Percentiles rank a stretch among this genome's conserved stretches.
These are phyloP conservation scores for Leptopilina myrica DNA, from an alignment of 2,888 invertebrate species.

Conservation along the genomic window DNA sequence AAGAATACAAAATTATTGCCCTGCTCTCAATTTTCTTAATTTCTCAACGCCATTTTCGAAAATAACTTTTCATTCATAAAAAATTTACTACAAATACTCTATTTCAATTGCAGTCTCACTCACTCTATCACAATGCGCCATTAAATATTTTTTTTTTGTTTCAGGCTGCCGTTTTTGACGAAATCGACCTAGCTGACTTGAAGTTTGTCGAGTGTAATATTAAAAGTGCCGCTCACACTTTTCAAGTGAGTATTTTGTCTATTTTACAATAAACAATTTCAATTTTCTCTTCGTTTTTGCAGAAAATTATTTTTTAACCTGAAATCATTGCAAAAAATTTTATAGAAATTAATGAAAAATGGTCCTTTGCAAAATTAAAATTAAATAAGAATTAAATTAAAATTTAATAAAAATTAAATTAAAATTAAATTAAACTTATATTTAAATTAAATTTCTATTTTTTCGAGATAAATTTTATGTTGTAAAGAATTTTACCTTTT, in stretches of 20 bases:
- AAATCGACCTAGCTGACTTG: slow-evolving; percentile 89
- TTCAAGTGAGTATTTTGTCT: slow-evolving; percentile 82
- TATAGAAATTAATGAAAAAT: too few relatives aligned
- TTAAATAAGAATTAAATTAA: too few relatives aligned
- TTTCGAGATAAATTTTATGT: too few relatives aligned
- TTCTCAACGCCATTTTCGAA: neutral
- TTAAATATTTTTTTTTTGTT: slow-evolving; percentile 74
- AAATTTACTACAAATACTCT: too few relatives aligned
- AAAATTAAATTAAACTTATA: too few relatives aligned
- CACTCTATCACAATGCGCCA: neutral
- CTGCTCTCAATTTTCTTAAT: neutral
- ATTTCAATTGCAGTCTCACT: neutral
- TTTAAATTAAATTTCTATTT: too few relatives aligned
- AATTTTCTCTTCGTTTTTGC: neutral
- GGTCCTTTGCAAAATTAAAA: too few relatives aligned
- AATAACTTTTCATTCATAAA: slow-evolving; percentile 7
- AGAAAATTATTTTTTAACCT: neutral
- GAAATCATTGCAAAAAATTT: too few relatives aligned
- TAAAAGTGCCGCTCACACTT: slow-evolving; percentile 91
- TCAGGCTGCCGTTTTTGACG: slow-evolving; percentile 93
- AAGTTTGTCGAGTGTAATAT: slow-evolving; percentile 92
- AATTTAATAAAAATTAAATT: too few relatives aligned
- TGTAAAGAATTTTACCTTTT: too few relatives aligned
- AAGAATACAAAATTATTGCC: neutral
- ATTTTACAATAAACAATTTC: slow-evolving; percentile 16